phyloP scores from a whole-genome alignment of 2,113 vertebrate genomes.

The Eulemur macaco region DNA sequence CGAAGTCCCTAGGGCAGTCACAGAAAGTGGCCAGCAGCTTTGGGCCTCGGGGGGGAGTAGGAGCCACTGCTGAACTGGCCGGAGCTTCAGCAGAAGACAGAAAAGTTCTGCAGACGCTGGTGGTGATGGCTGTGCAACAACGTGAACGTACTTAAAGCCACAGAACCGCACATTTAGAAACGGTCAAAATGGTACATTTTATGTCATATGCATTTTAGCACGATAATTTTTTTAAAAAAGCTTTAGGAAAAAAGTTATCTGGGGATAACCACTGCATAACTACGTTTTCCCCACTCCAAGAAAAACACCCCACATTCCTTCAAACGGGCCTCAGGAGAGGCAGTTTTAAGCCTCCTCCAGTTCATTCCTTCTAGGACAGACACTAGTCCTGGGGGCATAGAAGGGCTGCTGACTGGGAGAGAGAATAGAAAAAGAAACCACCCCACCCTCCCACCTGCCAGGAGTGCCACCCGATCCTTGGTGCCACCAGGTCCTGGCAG shows the following conservation, averaged over 20 bases:
- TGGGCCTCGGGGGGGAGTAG: too few species aligned
- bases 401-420: neutral
- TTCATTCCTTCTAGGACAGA: neutral
- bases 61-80: neutral
- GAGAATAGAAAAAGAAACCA: neutral
- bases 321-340: neutral
- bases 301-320: conserved; percentile 6
- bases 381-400: neutral
- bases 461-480: neutral
- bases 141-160: neutral
- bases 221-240: neutral
- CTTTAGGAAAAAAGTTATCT: neutral
- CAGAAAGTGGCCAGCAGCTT: neutral
- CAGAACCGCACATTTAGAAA: neutral
- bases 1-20: neutral
- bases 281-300: neutral
- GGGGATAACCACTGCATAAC: neutral
- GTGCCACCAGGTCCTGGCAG: neutral
- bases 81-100: neutral
- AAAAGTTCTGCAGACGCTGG: neutral
- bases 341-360: neutral
- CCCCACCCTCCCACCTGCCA: neutral
- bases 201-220: neutral
- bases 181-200: neutral
- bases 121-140: neutral